Evolutionary conservation across 2,888 invertebrate genomes (phyloP), one percentile per base, ranked within the genome.

Genomic region (Dicyrtomina minuta): DNA sequence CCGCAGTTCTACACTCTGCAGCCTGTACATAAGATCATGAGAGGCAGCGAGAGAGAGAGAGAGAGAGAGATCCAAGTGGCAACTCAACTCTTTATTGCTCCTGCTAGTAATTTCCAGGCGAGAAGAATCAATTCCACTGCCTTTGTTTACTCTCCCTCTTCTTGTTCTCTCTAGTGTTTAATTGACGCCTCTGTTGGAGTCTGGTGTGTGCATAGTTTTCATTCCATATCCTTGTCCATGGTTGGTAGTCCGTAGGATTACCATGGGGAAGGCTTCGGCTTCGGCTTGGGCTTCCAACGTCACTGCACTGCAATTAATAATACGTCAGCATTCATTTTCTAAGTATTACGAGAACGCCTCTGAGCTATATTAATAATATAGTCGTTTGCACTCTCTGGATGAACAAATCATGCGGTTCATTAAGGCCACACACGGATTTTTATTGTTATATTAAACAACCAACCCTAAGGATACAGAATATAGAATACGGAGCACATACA

Each of bases 41-140:
- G 17, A 22, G 15, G 17, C 22, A 20, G 20, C 15, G 17, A 46
- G 46, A 46, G 46, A 51, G 51, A 20, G 17, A 33, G 33, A 33
- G 20, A 13, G 4, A 33, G 8, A 33, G 33, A 33, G 33, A 53
- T 46, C 46, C 13, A 15, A 46, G 46, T 46, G 46, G 46, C 5
- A 46, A 46, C 46, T 46, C 17, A 49, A 24, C 53, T 65, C 39
- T 59, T 65, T 58, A 64, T 70, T 61, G 61, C 61, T 55, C 55
- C 56, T 66, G 53, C 33, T 39, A 66, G 66, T 64, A 41, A 66
- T 66, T 66, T 60, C 66, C 61, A 58, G 55, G 70, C 66, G 70
- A 70, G 70, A 70, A 61, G 66, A 70, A 70, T 70, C 70, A 66
- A 70, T 70, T 66, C 70, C 64, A 64, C 26, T 60, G 59, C 69